phyloP scores from a whole-genome alignment of 2,797 vertebrate species.

The Enoplosus armatus region DNA sequence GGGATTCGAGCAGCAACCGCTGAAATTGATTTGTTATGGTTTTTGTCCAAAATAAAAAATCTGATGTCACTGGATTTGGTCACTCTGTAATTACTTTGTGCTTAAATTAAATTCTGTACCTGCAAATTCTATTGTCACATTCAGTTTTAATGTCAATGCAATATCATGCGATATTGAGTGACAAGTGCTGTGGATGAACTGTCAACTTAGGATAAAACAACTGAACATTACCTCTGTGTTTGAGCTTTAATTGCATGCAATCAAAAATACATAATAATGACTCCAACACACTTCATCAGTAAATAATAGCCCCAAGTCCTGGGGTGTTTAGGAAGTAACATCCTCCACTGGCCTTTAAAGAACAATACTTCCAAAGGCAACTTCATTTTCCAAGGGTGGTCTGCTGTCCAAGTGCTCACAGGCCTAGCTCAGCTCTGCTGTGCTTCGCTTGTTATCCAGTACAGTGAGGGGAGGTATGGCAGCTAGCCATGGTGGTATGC shows the following conservation, averaged over 20 bases:
- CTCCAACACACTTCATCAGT: too few species aligned
- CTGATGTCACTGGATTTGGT: neutral
- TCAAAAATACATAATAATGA: too few species aligned
- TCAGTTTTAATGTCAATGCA: neutral
- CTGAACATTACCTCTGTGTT: neutral
- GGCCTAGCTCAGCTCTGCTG: conserved; percentile 45
- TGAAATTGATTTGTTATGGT: neutral
- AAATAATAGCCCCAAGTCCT: too few species aligned
- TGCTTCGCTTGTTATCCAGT: conserved; percentile 48
- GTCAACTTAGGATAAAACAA: neutral
- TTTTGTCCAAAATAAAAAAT: neutral
- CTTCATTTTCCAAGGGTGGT: conserved; percentile 61
- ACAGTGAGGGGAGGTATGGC: conserved; percentile 67
- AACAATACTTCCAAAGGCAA: conserved; percentile 47
- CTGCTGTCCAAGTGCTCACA: conserved; percentile 52
- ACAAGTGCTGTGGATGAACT: neutral
- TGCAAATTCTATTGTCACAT: neutral
- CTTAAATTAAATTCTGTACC: neutral
- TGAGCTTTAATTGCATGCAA: neutral
- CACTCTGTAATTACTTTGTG: neutral
- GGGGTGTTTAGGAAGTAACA: conserved; percentile 19
- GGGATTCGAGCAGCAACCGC: neutral
- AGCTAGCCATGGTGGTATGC: conserved; percentile 62
- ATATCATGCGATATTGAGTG: neutral
- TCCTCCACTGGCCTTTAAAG: conserved; percentile 44